Base-by-base conservation (phyloP, 2,888 invertebrate genomes). In the Megamerina dolium region DNA sequence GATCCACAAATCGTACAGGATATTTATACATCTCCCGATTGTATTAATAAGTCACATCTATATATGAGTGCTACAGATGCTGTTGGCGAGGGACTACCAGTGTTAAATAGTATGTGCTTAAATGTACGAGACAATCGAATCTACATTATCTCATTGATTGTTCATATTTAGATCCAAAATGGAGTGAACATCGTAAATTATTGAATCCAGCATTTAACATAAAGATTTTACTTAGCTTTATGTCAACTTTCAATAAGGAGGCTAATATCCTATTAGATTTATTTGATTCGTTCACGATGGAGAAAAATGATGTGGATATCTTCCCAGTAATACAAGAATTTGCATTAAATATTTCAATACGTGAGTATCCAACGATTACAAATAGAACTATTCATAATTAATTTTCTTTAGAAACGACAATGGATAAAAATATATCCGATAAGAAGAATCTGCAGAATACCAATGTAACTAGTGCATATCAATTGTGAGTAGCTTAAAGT, bases 321-420 rank as follows among this genome's bases (percentile, higher is more conserved):
- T 56, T 55, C 14, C 53, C 51, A 0, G 31, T 61, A 8, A 40
- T 68, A 5, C 68, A 67, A 41, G 52, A 55, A 5, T 59, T 61
- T 20, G 60, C 68, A 2, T 27, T 68, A 13, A 58, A 57, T 21
- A 54, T 64, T 30, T 63, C 68, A 13, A 59, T 63, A 33, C 58
- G 70, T 69, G 49, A 60, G 64, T 57, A n/a, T n/a, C n/a, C n/a
- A n/a, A n/a, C n/a, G n/a, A n/a, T n/a, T n/a, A n/a, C n/a, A n/a
- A n/a, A n/a, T n/a, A n/a, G n/a, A n/a, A n/a, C n/a, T n/a, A n/a
- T n/a, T n/a, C n/a, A n/a, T n/a, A n/a, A n/a, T n/a, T n/a, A n/a
- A n/a, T n/a, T n/a, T n/a, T n/a, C n/a, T n/a, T 21, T 38, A 67
- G 67, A 63, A 50, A 69, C 67, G 1, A 68, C 68, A 9, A 69